Evolutionary conservation across 2,113 vertebrate species (phyloP).

Genomic region (Garra rufa): DNA sequence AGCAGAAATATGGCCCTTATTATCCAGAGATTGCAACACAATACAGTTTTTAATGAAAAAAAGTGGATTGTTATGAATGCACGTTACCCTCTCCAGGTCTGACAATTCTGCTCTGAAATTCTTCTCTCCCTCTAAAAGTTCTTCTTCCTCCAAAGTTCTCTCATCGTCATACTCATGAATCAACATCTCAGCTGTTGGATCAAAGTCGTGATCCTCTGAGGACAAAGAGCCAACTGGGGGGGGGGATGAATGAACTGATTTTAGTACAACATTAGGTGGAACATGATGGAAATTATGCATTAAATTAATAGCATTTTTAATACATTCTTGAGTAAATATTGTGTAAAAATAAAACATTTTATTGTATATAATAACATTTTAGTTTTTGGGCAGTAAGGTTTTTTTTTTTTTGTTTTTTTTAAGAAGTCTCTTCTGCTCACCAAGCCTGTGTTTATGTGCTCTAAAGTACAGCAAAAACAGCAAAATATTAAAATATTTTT

Average conservation of each 20-base stretch:
- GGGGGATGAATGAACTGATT: constrained; percentile 41
- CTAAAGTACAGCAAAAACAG: too few species aligned
- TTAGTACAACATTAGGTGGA: not conserved
- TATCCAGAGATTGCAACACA: not conserved
- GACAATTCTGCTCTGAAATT: constrained; percentile 94
- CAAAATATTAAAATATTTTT: too few species aligned
- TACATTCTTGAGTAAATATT: not conserved
- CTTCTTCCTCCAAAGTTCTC: constrained; percentile 94
- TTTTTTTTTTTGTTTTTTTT: too few species aligned
- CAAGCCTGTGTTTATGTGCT: too few species aligned
- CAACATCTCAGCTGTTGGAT: constrained; percentile 97
- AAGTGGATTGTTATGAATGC: not conserved
- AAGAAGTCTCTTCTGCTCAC: too few species aligned
- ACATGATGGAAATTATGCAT: not conserved
- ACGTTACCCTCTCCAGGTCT: constrained; percentile 92
- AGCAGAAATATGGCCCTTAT: constrained; percentile 32
- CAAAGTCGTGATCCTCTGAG: constrained; percentile 99
- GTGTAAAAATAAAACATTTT: not conserved
- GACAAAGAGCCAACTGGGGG: constrained; percentile 93
- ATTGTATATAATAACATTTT: not conserved
- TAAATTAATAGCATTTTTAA: too few species aligned
- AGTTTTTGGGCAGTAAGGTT: too few species aligned
- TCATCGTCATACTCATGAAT: constrained; percentile 98
- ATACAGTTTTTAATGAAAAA: not conserved
- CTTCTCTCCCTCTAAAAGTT: constrained; percentile 90